Evolutionary conservation across 2,797 vertebrate genomes (phyloP), one percentile per base, ranked within the genome.

Genomic region (Euphonia xanthogaster): DNA sequence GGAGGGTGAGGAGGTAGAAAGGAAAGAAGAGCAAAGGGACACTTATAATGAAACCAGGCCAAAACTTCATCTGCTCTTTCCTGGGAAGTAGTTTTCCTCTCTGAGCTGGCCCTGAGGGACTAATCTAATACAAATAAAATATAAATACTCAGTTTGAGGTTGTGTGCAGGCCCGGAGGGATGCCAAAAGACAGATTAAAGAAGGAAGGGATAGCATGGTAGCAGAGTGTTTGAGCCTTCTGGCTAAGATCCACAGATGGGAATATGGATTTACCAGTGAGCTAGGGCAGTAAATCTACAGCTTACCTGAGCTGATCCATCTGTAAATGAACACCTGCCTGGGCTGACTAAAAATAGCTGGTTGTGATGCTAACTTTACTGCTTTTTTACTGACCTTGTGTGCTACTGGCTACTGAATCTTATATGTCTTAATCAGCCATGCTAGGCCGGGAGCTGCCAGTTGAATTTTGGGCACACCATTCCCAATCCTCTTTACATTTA

Each of bases 371-470:
- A 35, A 50, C 17, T 74, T 66, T 65, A 42, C 13, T n/a, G 27
- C 5, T 82, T 2, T 45, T 75, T 39, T 76, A 33, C 24, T 47
- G 33, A 61, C 16, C 35, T 40, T 13, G 1, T 80, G 27, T 63
- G 23, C 21, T 67, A 14, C 50, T n/a, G 30, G 24, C 45, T 61
- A 5, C 37, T 40, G 45, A 86, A 53, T 15, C 8, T 33, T 39
- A 3, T 2, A 9, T 1, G 0, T 39, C 33, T 53, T n/a, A 53
- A 25, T 50, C 7, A 12, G 13, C 7, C 2, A 18, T 33, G 12
- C 7, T 57, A 30, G 24, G 5, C 17, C 30, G 44, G 39, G 8
- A 47, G 8, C 21, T 55, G 23, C 7, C 31, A 14, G 31, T 13
- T 31, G 27, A 35, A 53, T 77, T 83, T 73, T 76, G 48, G 61